phyloP scores from a whole-genome alignment of 2,797 vertebrate species.

The Thaleichthys pacificus region DNA sequence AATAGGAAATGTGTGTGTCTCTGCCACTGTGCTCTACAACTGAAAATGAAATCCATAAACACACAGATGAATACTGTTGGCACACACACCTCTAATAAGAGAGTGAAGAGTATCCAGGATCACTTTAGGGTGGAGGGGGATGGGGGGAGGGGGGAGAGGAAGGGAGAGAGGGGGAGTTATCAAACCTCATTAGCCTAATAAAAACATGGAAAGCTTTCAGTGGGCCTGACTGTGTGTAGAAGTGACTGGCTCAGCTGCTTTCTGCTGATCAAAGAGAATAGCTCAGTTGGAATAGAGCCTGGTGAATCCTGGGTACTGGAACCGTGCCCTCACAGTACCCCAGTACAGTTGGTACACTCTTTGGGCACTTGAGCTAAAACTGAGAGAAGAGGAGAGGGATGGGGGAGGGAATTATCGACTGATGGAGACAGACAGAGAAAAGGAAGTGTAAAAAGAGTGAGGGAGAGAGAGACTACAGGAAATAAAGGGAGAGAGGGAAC shows the following conservation, averaged over 20 bases:
- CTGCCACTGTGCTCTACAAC: not conserved
- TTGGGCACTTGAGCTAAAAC: not conserved
- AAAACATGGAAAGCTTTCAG: slow-evolving; percentile 47
- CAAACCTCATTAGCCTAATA: slow-evolving; percentile 55
- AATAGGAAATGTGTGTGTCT: slow-evolving; percentile 34
- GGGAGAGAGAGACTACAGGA: too few relatives aligned
- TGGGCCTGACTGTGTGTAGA: slow-evolving; percentile 37
- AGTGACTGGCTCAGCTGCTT: slow-evolving; percentile 52
- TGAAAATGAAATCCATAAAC: slow-evolving; percentile 17
- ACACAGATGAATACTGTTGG: slow-evolving; percentile 16
- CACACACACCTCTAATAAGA: slow-evolving; percentile 1
- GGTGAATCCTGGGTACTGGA: slow-evolving; percentile 28
- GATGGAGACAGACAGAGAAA: not conserved
- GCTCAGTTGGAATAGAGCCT: slow-evolving; percentile 42
- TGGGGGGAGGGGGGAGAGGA: not conserved
- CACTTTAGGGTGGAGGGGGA: slow-evolving; percentile 30
- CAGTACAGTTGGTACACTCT: not conserved
- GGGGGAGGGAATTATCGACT: too few relatives aligned
- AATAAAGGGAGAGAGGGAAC: too few relatives aligned
- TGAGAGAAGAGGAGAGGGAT: too few relatives aligned
- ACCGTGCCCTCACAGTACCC: not conserved
- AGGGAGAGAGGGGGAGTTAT: slow-evolving; percentile 27
- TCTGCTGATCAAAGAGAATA: slow-evolving; percentile 64
- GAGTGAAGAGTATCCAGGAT: slow-evolving; percentile 17
- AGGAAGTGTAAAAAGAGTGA: too few relatives aligned